phyloP scores from a whole-genome alignment of 92 coral and sea anemone species.

The Porites divaricata region DNA sequence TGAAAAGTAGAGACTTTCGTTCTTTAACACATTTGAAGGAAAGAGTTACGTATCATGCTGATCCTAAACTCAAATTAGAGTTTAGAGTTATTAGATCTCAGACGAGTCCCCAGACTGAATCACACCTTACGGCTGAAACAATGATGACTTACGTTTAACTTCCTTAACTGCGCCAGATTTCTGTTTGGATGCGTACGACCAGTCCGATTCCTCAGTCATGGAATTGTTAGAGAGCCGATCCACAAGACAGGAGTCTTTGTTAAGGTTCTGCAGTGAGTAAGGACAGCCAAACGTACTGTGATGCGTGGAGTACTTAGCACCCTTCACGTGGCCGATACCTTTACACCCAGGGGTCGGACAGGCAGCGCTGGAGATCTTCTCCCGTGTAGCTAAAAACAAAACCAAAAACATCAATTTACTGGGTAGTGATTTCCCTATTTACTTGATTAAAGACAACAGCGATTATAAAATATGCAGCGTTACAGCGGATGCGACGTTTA shows the following conservation, averaged over 20 bases:
- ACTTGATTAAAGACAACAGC: too few species aligned
- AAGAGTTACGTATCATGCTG: too few species aligned
- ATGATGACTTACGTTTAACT: slow-evolving; percentile 19
- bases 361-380: slow-evolving; percentile 86
- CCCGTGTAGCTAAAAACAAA: slow-evolving; percentile 65
- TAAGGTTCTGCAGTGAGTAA: slow-evolving; percentile 95
- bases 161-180: slow-evolving; percentile 54
- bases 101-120: not conserved
- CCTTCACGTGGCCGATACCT: slow-evolving; percentile 96
- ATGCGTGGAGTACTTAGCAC: slow-evolving; percentile 91
- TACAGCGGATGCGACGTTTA: too few species aligned
- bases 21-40: too few species aligned
- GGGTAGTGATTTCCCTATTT: not conserved
- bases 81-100: not conserved
- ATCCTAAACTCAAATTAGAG: not conserved
- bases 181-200: slow-evolving; percentile 98
- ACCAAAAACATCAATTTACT: not conserved
- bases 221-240: slow-evolving; percentile 97
- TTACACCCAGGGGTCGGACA: slow-evolving; percentile 94
- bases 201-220: slow-evolving; percentile 99
- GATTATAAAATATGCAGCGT: too few species aligned
- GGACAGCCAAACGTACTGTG: slow-evolving; percentile 99
- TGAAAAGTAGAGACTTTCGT: too few species aligned
- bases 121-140: not conserved
- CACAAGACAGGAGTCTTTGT: slow-evolving; percentile 98